Percentiles rank a stretch among this genome's conserved stretches.
These are phyloP conservation scores for Helicoverpa armigera DNA, from an alignment of 1,140 invertebrate species.

Conservation along the genomic window DNA sequence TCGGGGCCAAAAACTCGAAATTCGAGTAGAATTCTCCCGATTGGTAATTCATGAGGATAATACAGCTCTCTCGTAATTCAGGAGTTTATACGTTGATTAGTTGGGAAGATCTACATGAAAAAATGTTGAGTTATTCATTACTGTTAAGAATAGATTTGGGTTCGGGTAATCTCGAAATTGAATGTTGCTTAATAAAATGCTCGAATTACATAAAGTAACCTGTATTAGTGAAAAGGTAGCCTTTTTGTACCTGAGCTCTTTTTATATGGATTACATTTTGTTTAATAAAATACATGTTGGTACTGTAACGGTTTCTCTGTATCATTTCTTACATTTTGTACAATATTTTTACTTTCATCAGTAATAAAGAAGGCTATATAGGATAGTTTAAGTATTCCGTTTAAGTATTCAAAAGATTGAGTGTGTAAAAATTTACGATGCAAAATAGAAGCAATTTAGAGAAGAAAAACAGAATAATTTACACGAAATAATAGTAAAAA, in stretches of 20 bases:
- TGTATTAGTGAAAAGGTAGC: background rate
- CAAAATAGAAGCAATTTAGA: no score
- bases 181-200: slow-evolving; percentile 36
- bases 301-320: background rate
- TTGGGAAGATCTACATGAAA: slow-evolving; percentile 39
- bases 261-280: slow-evolving; percentile 4
- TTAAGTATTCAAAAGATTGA: no score
- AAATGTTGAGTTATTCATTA: slow-evolving; percentile 45
- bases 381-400: no score
- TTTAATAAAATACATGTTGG: background rate
- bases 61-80: slow-evolving; percentile 39
- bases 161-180: slow-evolving; percentile 34
- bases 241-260: slow-evolving; percentile 22
- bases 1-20: slow-evolving; percentile 40
- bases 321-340: slow-evolving; percentile 16
- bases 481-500: no score
- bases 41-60: slow-evolving; percentile 52
- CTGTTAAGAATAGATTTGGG: slow-evolving; percentile 38
- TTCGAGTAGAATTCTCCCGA: slow-evolving; percentile 24
- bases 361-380: no score
- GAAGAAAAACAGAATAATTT: no score
- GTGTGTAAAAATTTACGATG: no score
- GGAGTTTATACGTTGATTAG: slow-evolving; percentile 46
- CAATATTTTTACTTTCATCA: no score
- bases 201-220: slow-evolving; percentile 1